Percentiles rank a stretch among this genome's conserved stretches.
phyloP scores from a whole-genome alignment of 2,888 invertebrate genomes.

The Clusia tigrina region DNA sequence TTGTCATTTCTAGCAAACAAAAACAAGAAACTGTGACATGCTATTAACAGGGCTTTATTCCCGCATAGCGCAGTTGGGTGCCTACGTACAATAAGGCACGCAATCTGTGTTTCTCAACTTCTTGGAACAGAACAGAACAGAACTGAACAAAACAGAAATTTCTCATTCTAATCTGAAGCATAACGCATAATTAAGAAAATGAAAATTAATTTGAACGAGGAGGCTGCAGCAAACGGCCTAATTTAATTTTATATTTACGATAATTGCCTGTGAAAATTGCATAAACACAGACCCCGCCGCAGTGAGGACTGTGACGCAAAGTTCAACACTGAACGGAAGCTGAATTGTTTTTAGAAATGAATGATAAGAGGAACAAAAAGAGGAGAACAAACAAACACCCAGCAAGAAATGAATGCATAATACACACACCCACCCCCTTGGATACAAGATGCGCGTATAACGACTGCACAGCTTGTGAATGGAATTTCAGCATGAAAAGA shows the following conservation, averaged over 20 bases:
- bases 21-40: too few species aligned
- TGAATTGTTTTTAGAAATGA: background rate
- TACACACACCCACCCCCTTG: background rate
- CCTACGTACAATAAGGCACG: too few species aligned
- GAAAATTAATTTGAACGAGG: slow-evolving; percentile 6
- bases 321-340: background rate
- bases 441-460: background rate
- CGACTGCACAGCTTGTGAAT: background rate
- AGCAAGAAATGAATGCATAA: background rate
- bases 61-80: too few species aligned
- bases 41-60: too few species aligned
- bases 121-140: too few species aligned
- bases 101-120: too few species aligned
- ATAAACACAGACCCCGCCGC: background rate
- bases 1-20: too few species aligned
- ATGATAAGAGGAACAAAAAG: too few species aligned
- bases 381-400: too few species aligned
- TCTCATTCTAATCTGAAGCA: too few species aligned
- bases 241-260: slow-evolving; percentile 53
- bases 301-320: background rate
- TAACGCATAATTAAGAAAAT: background rate
- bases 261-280: slow-evolving; percentile 48
- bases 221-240: slow-evolving; percentile 27
- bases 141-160: too few species aligned
- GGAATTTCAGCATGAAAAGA: background rate